Evolutionary conservation across 2,888 invertebrate genomes (phyloP).

Genomic region (Hedya salicella): DNA sequence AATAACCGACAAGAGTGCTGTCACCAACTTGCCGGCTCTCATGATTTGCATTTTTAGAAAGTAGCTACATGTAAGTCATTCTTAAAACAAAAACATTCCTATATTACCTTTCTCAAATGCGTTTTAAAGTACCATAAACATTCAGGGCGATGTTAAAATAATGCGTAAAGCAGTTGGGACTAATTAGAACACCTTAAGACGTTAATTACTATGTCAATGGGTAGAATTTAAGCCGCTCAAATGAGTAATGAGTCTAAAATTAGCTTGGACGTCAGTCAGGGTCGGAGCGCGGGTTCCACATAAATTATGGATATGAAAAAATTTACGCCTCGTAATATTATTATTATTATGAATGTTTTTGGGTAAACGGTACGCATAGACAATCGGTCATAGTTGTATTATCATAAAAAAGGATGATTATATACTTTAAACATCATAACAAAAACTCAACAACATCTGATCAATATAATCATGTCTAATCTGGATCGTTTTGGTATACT

Average conservation of each 20-base stretch:
- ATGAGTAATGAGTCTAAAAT: constrained; percentile 27
- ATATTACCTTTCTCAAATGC: neutral
- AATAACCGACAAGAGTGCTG: too few relatives aligned
- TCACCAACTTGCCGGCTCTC: too few relatives aligned
- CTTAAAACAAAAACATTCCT: neutral
- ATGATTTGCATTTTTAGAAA: neutral
- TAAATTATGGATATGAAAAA: constrained; percentile 27
- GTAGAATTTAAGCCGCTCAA: constrained; percentile 3
- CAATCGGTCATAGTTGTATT: neutral
- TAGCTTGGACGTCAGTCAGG: constrained; percentile 23
- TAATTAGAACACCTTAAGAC: constrained; percentile 15
- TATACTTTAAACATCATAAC: too few relatives aligned
- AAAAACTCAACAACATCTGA: too few relatives aligned
- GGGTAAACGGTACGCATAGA: neutral
- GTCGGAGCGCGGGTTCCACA: constrained; percentile 8
- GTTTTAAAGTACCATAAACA: neutral
- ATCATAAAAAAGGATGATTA: too few relatives aligned
- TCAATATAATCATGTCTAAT: too few relatives aligned
- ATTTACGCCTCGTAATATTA: constrained; percentile 12
- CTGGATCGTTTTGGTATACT: too few relatives aligned
- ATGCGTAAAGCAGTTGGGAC: constrained; percentile 21
- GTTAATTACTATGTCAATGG: constrained; percentile 28
- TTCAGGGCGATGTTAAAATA: constrained; percentile 8
- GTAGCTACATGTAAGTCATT: neutral
- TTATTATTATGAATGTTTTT: constrained; percentile 1